These are phyloP conservation scores for Crypturellus tataupa DNA, from an alignment of 2,797 vertebrate species.

Conservation along the genomic window DNA sequence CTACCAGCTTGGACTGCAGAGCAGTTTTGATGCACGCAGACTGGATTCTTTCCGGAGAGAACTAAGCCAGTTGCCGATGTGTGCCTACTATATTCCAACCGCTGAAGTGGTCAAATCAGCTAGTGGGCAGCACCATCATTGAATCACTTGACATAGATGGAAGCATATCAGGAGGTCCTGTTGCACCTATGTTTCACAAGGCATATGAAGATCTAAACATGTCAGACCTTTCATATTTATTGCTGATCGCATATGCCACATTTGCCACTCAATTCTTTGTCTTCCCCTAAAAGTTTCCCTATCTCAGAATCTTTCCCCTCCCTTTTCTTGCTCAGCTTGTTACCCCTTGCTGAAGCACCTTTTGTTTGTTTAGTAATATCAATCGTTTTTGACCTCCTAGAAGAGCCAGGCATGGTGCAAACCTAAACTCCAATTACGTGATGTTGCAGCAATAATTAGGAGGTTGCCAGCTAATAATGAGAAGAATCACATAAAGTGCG, in stretches of 20 bases:
- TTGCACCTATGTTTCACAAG: background rate
- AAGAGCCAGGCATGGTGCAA: background rate
- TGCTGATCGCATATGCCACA: too few species aligned
- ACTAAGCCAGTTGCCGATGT: background rate
- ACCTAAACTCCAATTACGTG: background rate
- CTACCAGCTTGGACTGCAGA: background rate
- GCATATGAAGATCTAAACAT: accelerated
- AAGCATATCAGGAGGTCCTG: background rate
- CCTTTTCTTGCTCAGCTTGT: background rate
- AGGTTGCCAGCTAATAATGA: background rate
- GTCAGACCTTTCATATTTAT: background rate
- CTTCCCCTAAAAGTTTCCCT: background rate
- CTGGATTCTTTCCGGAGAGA: background rate
- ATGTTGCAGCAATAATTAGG: background rate
- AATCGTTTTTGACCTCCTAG: background rate
- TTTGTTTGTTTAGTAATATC: background rate
- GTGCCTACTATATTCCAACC: background rate
- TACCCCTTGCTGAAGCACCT: background rate
- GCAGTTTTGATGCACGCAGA: background rate
- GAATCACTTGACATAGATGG: background rate
- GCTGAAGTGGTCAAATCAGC: background rate
- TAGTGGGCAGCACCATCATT: background rate
- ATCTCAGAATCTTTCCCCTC: background rate
- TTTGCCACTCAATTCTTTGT: background rate
- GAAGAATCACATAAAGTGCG: background rate